phyloP scores from a whole-genome alignment of 2,797 vertebrate species.

The Bovichtus variegatus region DNA sequence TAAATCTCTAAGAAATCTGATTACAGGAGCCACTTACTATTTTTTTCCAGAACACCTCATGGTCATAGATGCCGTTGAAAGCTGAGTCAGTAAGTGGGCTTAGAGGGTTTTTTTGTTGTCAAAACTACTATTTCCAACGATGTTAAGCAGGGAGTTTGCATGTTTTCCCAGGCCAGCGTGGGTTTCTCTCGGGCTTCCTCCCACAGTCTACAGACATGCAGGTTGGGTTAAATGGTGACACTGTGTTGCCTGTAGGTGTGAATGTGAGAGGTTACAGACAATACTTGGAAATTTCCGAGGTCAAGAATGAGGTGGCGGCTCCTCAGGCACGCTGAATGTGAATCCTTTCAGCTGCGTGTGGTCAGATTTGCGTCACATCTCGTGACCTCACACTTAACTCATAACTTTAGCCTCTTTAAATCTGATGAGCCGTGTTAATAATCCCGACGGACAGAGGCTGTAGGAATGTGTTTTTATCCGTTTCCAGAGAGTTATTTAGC shows the following conservation, averaged over 20 bases:
- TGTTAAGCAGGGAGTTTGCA: too few relatives aligned
- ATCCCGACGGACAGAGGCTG: not conserved
- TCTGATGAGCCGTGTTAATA: not conserved
- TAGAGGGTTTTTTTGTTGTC: not conserved
- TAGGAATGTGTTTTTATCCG: not conserved
- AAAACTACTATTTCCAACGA: not conserved
- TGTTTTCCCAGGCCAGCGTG: not conserved
- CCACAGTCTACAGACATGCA: not conserved
- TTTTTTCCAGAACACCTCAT: not conserved
- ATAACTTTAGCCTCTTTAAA: not conserved
- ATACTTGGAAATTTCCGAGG: too few relatives aligned
- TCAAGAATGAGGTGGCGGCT: not conserved
- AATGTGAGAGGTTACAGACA: not conserved
- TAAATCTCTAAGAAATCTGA: not conserved
- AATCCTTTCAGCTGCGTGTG: not conserved
- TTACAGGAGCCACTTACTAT: not conserved
- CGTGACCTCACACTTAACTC: not conserved
- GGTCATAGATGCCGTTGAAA: not conserved
- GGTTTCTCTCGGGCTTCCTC: not conserved
- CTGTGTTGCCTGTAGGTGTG: not conserved
- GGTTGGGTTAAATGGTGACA: not conserved
- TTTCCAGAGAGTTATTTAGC: not conserved
- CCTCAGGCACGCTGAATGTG: not conserved
- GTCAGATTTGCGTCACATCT: not conserved
- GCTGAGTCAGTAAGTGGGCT: not conserved